A percentile compares a stretch with the other conserved stretches of the same genome.
phyloP scores from a whole-genome alignment of 2,113 vertebrate species.

The Pterocles burchelli region DNA sequence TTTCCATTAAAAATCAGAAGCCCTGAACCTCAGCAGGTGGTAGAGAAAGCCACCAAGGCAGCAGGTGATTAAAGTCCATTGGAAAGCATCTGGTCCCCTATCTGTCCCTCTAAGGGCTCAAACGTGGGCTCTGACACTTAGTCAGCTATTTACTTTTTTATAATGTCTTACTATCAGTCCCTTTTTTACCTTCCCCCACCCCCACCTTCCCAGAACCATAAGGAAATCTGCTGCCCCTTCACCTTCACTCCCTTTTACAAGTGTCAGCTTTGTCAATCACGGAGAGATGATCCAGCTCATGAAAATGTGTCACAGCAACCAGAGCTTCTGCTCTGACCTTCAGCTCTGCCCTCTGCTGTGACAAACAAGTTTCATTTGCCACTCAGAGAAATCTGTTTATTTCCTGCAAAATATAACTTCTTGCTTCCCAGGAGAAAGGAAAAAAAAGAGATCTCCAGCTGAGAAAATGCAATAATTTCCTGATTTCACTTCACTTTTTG shows the following conservation, averaged over 20 bases:
- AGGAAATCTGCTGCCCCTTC: constrained; percentile 56
- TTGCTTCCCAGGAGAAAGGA: neutral
- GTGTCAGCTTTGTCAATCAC: constrained; percentile 74
- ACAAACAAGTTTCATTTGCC: constrained; percentile 72
- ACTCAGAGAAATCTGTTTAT: constrained; percentile 60
- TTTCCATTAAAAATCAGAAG: neutral
- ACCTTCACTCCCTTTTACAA: constrained; percentile 51
- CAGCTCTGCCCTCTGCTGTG: constrained; percentile 66
- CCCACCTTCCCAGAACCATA: neutral
- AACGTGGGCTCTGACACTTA: neutral
- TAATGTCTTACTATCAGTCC: neutral
- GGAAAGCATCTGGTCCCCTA: neutral
- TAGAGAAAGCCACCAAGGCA: neutral
- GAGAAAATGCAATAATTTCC: constrained; percentile 21
- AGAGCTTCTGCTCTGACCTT: constrained; percentile 62
- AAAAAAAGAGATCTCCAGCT: neutral
- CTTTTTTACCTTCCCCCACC: neutral
- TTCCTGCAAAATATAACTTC: constrained; percentile 44
- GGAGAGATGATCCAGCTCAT: constrained; percentile 63
- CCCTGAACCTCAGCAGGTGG: constrained; percentile 9
- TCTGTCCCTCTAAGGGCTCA: neutral
- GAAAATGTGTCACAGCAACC: constrained; percentile 66
- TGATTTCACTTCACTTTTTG: neutral
- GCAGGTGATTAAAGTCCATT: neutral
- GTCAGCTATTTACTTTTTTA: constrained; percentile 13